Evolutionary conservation across 1,140 invertebrate species (phyloP), one percentile per base, ranked within the genome.

Genomic region (Brachionus calyciflorus): DNA sequence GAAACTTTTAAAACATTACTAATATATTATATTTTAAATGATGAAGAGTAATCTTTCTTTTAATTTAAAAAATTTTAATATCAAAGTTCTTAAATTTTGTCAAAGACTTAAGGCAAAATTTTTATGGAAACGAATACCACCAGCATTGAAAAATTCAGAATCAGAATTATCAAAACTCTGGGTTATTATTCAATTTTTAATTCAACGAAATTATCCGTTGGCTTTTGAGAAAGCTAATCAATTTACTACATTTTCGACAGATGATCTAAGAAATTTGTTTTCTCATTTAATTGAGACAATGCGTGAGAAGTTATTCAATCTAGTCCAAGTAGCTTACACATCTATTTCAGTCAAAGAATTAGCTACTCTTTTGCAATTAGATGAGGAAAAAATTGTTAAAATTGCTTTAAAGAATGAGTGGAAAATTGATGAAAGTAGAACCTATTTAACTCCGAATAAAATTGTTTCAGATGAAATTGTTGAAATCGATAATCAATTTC

Each of bases 21-120:
- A n/a, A 65, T 65, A n/a, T 65, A 24, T 21, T 65, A 65, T 24
- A 44, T 65, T 12, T 19, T 65, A 14, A 21, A 44, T 17, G 60
- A 65, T 65, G 37, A 65, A 7, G 9, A 37, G 60, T 65, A 44
- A 65, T 2, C 14, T 3, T 46, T 46, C n/a, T n/a, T n/a, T n/a
- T 37, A 63, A 40, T 65, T 46, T 37, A 40, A 33, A 44, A 44
- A 7, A 24, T 9, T 24, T n/a, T 19, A 12, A 26, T 41, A 26
- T n/a, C 4, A 24, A 44, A 7, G 12, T 0, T 44, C 33, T 65
- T 41, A 44, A 65, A n/a, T 24, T 44, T 65, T 10, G 7, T 65
- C 21, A 44, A 44, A 55, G 60, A 6, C 41, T 65, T 37, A 65
- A 65, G 12, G 60, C 60, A 14, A 65, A 44, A 65, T 65, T 65